A percentile compares a stretch with the other conserved stretches of the same genome.
These are phyloP conservation scores for Polydrusus pterygomalis DNA, from an alignment of 2,888 invertebrate genomes.

Conservation along the genomic window DNA sequence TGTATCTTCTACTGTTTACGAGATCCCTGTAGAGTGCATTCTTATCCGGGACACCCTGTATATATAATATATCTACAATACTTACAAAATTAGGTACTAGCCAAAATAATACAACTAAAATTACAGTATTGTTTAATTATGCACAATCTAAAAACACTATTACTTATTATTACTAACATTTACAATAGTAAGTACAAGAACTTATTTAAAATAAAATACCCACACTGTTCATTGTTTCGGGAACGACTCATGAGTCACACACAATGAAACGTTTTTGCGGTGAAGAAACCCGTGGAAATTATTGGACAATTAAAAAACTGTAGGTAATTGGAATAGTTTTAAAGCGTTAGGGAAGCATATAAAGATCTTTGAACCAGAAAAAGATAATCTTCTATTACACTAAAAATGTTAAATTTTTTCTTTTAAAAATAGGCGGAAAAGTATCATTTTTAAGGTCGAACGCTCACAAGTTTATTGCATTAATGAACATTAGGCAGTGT, in stretches of 20 bases:
- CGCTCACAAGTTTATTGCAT: too few species aligned
- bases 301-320: neutral
- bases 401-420: neutral
- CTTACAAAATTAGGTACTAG: conserved; percentile 16
- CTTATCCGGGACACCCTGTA: too few species aligned
- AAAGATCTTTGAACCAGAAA: conserved; percentile 8
- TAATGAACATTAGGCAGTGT: too few species aligned
- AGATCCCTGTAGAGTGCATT: too few species aligned
- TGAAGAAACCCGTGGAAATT: conserved; percentile 47
- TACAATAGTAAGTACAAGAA: conserved; percentile 44
- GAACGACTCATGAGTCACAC: conserved; percentile 39
- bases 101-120: conserved; percentile 32
- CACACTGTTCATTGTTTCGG: conserved; percentile 55
- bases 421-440: neutral
- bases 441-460: too few species aligned
- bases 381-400: neutral
- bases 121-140: conserved; percentile 37
- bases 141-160: conserved; percentile 35
- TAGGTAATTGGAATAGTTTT: conserved; percentile 6
- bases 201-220: conserved; percentile 47
- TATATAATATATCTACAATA: conserved; percentile 12
- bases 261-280: conserved; percentile 21
- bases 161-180: conserved; percentile 26
- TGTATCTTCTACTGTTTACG: too few species aligned
- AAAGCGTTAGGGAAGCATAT: neutral